These are phyloP conservation scores for Planiliza haematocheilus DNA, from an alignment of 2,113 vertebrate genomes.

Conservation along the genomic window DNA sequence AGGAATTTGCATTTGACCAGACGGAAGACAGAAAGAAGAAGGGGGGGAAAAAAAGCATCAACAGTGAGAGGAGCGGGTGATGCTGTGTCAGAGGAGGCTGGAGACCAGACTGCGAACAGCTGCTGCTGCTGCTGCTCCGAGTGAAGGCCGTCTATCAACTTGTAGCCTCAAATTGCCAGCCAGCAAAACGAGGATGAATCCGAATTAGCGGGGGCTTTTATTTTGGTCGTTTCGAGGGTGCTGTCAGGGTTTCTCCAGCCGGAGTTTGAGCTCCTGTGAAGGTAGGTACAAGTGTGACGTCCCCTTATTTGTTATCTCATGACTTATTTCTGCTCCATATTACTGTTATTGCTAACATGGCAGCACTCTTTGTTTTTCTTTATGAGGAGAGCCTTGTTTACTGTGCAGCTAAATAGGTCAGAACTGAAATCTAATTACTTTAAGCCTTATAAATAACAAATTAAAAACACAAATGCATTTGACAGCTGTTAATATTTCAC, in stretches of 20 bases:
- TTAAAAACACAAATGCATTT: not conserved
- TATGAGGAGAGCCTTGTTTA: not conserved
- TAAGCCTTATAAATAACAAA: not conserved
- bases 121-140: not conserved
- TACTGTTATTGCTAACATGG: not conserved
- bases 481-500: not conserved
- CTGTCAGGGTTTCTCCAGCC: not conserved
- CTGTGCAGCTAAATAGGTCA: constrained; percentile 18
- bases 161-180: constrained; percentile 3
- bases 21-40: constrained; percentile 29
- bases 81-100: constrained; percentile 47
- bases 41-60: constrained; percentile 15
- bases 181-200: constrained; percentile 6
- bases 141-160: constrained; percentile 16
- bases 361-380: not conserved
- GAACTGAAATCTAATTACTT: not conserved
- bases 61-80: not conserved
- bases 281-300: constrained; percentile 36
- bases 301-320: not conserved
- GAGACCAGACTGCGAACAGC: constrained; percentile 15
- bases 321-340: not conserved
- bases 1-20: constrained; percentile 38
- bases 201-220: not conserved
- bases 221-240: not conserved
- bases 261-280: constrained; percentile 42